Conservation (phyloP, 2,113 vertebrate species). For the Halcyon senegalensis region DNA sequence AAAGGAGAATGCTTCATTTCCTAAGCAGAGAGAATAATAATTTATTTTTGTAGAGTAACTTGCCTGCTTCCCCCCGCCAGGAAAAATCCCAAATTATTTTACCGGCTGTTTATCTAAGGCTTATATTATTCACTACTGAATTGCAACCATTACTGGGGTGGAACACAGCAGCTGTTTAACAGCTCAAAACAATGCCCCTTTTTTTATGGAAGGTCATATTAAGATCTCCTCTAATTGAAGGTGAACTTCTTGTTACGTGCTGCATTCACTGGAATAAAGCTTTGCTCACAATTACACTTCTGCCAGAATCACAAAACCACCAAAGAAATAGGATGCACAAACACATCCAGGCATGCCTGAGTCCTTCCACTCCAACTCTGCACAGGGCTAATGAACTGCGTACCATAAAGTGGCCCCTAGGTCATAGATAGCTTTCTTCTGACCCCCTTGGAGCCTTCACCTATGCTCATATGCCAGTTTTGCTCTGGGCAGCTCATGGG, state of each 20-base stretch:
- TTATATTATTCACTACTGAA: slow-evolving; percentile 42
- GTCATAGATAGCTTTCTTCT: neutral
- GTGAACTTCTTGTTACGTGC: slow-evolving; percentile 21
- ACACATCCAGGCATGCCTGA: neutral
- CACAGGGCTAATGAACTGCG: neutral
- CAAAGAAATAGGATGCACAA: neutral
- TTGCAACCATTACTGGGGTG: slow-evolving; percentile 6
- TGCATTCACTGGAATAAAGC: neutral
- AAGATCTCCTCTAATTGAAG: slow-evolving; percentile 1
- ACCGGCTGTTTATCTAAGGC: slow-evolving; percentile 25
- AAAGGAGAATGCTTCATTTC: slow-evolving; percentile 52
- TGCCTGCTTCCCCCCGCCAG: neutral
- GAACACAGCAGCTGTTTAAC: slow-evolving; percentile 57
- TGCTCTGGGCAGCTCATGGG: neutral
- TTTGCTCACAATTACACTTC: neutral
- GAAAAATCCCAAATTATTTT: slow-evolving; percentile 62
- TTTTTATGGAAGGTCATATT: neutral
- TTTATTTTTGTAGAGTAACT: slow-evolving; percentile 37
- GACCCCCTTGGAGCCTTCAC: neutral
- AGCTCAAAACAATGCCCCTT: slow-evolving; percentile 25
- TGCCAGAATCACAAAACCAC: neutral
- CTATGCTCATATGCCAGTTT: neutral
- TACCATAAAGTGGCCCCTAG: neutral
- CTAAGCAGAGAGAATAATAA: slow-evolving; percentile 43
- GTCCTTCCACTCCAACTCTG: neutral